A percentile compares a stretch with the other conserved stretches of the same genome.
These are phyloP conservation scores for Aphrocallistes beatrix DNA, from an alignment of 37 sponge, comb jelly and placozoan genomes.

Conservation along the genomic window DNA sequence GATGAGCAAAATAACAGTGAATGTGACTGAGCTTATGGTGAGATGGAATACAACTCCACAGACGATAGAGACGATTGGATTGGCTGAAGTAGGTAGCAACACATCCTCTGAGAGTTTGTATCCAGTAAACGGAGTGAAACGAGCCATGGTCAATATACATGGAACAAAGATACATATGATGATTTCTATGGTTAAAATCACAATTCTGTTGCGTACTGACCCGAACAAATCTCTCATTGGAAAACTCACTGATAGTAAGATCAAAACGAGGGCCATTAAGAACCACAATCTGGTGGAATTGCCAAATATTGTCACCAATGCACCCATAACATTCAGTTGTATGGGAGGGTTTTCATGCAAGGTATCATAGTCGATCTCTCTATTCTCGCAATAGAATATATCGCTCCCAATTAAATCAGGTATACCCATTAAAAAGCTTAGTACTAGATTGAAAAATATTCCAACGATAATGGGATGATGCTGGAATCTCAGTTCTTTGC, in stretches of 20 bases:
- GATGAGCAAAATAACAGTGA: not conserved
- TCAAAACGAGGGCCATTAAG: not conserved
- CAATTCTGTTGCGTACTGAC: not conserved
- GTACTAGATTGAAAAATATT: not conserved
- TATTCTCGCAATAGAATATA: not conserved
- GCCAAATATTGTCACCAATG: not conserved
- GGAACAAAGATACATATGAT: not conserved
- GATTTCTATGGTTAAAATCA: not conserved
- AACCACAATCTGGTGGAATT: not conserved
- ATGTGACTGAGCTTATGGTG: not conserved
- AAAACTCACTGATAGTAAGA: not conserved
- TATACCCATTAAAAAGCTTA: not conserved
- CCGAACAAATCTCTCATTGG: not conserved
- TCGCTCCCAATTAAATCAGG: not conserved
- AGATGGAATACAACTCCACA: not conserved
- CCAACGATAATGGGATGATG: not conserved
- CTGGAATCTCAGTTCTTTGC: not conserved
- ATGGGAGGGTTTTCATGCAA: not conserved
- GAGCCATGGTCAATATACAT: not conserved
- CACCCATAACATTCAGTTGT: not conserved
- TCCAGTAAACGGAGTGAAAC: not conserved
- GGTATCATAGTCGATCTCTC: not conserved
- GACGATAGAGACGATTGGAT: not conserved
- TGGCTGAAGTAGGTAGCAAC: not conserved
- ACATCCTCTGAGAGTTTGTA: not conserved